Evolutionary conservation across 2,888 invertebrate species (phyloP), one percentile per base, ranked within the genome.

Genomic region (Aplocera efformata): DNA sequence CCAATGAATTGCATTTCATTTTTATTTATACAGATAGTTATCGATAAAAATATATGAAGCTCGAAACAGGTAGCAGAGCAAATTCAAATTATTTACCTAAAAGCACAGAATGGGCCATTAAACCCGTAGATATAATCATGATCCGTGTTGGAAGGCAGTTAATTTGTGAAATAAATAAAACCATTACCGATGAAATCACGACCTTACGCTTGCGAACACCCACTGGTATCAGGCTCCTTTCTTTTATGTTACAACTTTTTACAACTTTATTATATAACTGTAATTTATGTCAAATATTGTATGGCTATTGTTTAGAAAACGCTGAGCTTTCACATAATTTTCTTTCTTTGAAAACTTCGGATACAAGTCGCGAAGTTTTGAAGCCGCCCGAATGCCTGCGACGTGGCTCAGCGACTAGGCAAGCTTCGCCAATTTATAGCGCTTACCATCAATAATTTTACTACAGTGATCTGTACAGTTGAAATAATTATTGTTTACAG

Each of bases 111-210:
- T 32, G 34, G 29, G 44, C 32, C 22, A 46, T 46, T 46, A 48
- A 40, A 40, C 30, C 29, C 25, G 35, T 27, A 54, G 45, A 52
- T 53, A 24, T 33, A 46, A 56, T 39, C 50, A 50, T 32, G 46
- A 41, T 38, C 24, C 25, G 48, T 42, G 54, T 58, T 48, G 54
- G 54, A 26, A 33, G 53, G 26, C 37, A 37, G 48, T 53, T 54
- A 54, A 54, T 53, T 52, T 43, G 42, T 43, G 31, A 42, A 47
- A 51, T 54, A 32, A 42, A 47, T 43, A 47, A 48, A 50, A 53
- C 42, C 39, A 53, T 49, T 37, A 33, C 38, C n/a, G 41, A 29
- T 48, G 48, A 37, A 39, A 50, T 50, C 49, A 48, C 39, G 37
- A 48, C 43, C 35, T 11, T 41, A 34, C 28, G 20, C 13, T 37